Evolutionary conservation across 2,797 vertebrate genomes (phyloP).

Genomic region (Borostomias antarcticus): DNA sequence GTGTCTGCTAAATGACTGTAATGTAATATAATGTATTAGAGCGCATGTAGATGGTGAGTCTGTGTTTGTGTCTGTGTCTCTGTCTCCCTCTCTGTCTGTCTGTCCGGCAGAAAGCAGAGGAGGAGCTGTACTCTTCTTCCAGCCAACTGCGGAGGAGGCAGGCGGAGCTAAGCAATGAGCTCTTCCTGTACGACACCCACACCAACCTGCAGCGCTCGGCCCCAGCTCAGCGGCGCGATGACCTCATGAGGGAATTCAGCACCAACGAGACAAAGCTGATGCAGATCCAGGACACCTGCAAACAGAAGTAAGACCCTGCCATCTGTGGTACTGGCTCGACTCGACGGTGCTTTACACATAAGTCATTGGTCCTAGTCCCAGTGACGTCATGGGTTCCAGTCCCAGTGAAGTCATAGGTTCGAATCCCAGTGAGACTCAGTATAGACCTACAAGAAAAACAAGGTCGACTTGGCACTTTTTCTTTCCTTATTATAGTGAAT

Average conservation of each 20-base stretch:
- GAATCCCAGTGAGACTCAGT: too few species aligned
- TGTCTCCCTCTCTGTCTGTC: neutral
- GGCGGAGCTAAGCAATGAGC: conserved; percentile 79
- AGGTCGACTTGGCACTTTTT: too few species aligned
- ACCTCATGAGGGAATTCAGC: conserved; percentile 78
- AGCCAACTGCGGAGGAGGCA: conserved; percentile 85
- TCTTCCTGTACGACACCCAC: conserved; percentile 87
- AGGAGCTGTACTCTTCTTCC: conserved; percentile 93
- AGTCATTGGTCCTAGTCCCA: too few species aligned
- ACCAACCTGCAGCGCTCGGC: conserved; percentile 69
- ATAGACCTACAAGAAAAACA: too few species aligned
- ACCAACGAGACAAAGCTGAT: conserved; percentile 81
- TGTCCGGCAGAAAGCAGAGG: conserved; percentile 79
- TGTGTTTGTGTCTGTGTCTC: neutral
- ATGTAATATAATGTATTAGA: too few species aligned
- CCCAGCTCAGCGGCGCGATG: conserved; percentile 63
- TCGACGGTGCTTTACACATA: too few species aligned
- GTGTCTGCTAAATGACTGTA: too few species aligned
- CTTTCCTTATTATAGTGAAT: too few species aligned
- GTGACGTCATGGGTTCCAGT: too few species aligned
- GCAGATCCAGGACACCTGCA: conserved; percentile 77
- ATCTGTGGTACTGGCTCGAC: too few species aligned
- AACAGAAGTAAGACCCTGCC: conserved; percentile 70
- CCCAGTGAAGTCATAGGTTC: too few species aligned
- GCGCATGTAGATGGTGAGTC: too few species aligned